A percentile compares a stretch with the other conserved stretches of the same genome.
These are phyloP conservation scores for Agonopterix alstromeriana DNA, from an alignment of 2,888 invertebrate genomes.

Conservation along the genomic window DNA sequence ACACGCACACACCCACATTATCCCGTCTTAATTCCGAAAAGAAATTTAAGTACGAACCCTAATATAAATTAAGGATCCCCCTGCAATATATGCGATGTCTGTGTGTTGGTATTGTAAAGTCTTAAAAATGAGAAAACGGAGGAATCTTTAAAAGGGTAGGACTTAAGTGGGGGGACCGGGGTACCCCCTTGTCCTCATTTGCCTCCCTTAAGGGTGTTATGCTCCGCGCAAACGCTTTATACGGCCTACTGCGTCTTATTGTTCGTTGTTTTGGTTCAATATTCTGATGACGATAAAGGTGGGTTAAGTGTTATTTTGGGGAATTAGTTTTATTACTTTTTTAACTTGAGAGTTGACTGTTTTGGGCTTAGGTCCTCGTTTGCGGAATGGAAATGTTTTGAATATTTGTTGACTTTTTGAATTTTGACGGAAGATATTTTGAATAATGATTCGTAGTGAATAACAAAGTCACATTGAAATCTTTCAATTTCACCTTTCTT, in stretches of 20 bases:
- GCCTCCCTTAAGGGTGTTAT: conserved; percentile 36
- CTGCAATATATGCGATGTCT: conserved; percentile 43
- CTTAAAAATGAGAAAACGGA: conserved; percentile 75
- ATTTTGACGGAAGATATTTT: too few relatives aligned
- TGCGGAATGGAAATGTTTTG: too few relatives aligned
- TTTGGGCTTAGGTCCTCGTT: too few relatives aligned
- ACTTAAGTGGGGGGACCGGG: conserved; percentile 56
- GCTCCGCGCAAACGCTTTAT: conserved; percentile 62
- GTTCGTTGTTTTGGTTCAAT: conserved; percentile 70
- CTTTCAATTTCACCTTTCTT: too few relatives aligned
- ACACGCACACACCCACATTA: conserved; percentile 26
- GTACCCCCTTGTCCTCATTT: conserved; percentile 41
- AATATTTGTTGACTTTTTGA: too few relatives aligned
- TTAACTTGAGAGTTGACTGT: neutral
- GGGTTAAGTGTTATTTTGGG: conserved; percentile 57
- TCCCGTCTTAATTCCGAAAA: conserved; percentile 29
- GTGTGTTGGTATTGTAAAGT: conserved; percentile 73
- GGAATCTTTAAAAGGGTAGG: conserved; percentile 76
- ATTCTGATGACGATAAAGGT: conserved; percentile 61
- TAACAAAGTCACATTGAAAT: too few relatives aligned
- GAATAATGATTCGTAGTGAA: too few relatives aligned
- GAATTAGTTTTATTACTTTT: conserved; percentile 32
- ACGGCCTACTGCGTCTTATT: conserved; percentile 64
- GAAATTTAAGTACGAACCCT: conserved; percentile 24
- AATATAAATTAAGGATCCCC: conserved; percentile 62